Evolutionary conservation across 1,140 invertebrate species (phyloP), one percentile per base, ranked within the genome.

Genomic region (Diploscapter pachys): DNA sequence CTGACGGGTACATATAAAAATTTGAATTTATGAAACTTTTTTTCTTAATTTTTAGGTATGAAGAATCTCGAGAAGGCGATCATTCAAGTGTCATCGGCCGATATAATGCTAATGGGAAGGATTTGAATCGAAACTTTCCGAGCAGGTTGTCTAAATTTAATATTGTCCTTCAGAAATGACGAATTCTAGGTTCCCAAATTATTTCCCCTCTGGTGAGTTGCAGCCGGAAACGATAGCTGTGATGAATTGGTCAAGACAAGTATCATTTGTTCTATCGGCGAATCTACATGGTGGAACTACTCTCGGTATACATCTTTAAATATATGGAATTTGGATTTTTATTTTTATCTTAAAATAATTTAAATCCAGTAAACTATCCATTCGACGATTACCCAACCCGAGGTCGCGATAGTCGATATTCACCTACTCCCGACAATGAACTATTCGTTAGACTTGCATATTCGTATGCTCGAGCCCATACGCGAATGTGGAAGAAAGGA

Each of bases 71-170:
- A 2, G 79, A 80, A 76, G 80, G 80, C 9, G 80, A 80, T 67
- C 65, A 71, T 66, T 48, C 64, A n/a, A 73, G 75, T 3, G 65
- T 71, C 11, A 48, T 51, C 0, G 95, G 95, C 6, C 87, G 96
- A 80, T 82, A 85, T 3, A 98, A 98, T 88, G 92, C 91, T 0
- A 87, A 95, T 82, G 83, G 89, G 57, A 88, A 94, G 2, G 96
- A 98, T 86, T 88, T 99, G 2, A 98, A 98, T 87, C 89, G 96
- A 81, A 96, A 98, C 87, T 99, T 99, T 84, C 96, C 96, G 5
- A 64, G 61, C 31, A 61, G 75, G 71, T 72, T 57, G 5, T 6
- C 6, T 5, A 48, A 6, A 65, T 11, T 65, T 48, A 8, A 9
- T 65, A 13, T n/a, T n/a, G 9, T 11, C 8, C 63, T 48, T 11